A percentile compares a stretch with the other conserved stretches of the same genome.
Conservation (phyloP, 2,797 vertebrate species). For the Muscicapa striata region DNA sequence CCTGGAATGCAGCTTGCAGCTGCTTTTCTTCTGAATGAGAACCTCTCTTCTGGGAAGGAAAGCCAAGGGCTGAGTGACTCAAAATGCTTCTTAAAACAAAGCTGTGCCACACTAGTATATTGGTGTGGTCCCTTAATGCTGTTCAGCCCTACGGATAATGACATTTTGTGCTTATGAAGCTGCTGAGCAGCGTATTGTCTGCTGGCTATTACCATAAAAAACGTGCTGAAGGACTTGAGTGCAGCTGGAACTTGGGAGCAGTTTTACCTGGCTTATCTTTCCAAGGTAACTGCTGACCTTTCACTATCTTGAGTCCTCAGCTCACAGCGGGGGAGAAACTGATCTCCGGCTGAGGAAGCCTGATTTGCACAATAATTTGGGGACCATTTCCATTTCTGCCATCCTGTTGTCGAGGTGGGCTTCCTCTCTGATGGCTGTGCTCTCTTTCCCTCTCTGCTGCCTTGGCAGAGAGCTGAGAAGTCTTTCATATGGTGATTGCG, state of each 20-base stretch:
- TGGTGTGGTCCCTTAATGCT: background rate
- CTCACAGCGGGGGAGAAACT: conserved; percentile 6
- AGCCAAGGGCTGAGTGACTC: background rate
- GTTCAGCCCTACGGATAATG: background rate
- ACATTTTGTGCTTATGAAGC: background rate
- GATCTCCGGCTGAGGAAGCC: background rate
- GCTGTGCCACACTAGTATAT: rapidly evolving
- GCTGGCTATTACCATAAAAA: background rate
- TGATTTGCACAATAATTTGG: conserved; percentile 61
- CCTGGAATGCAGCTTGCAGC: background rate
- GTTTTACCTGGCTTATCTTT: conserved; percentile 10
- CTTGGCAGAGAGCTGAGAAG: background rate
- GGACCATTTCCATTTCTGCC: conserved; percentile 30
- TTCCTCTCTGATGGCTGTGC: background rate
- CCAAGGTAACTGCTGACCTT: background rate
- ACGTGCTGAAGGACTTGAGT: background rate
- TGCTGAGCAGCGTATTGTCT: background rate
- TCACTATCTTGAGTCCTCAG: background rate
- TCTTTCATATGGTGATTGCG: conserved; percentile 29
- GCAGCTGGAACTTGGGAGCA: background rate
- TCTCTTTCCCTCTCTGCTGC: background rate
- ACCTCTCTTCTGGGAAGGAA: background rate
- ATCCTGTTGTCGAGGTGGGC: background rate
- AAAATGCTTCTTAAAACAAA: background rate
- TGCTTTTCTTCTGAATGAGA: background rate